Evolutionary conservation across 2,888 invertebrate genomes (phyloP), one percentile per base, ranked within the genome.

Genomic region (Melanostoma scalare): DNA sequence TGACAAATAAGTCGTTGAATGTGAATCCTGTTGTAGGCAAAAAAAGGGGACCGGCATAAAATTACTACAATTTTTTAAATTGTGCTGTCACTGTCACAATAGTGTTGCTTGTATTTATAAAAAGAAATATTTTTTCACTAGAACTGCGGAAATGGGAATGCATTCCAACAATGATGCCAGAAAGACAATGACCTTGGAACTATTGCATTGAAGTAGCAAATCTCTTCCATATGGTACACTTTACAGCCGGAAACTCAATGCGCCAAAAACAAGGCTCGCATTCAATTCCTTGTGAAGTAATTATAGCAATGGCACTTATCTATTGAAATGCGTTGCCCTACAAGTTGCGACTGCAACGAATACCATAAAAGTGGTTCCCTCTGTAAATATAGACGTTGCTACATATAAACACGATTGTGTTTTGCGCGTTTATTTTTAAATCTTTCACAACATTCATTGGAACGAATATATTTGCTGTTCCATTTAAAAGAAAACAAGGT

Each of bases 281-380:
- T 68, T 68, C 36, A 58, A 74, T 65, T 40, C 20, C 38, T 74
- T 52, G 42, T 42, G 10, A 30, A 36, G 5, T 69, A 52, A 60
- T 60, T 53, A 46, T 53, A 69, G 42, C 10, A 50, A 30, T 36
- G 53, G 55, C 20, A 20, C 20, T 20, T 20, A 60, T 55, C 6
- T 8, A 60, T 48, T 33, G 30, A 33, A 33, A 48, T 36, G 9
- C 30, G 20, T 42, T 53, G 3, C 60, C 30, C 9, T 60, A 36
- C 20, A 69, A 36, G 44, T 68, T 74, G 61, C 36, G 46, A 61
- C 6, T 61, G 4, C n/a, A n/a, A 52, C 61, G 31, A 65, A 71
- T 65, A 36, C 80, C 80, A 71, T 81, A 67, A 76, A 81, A 76
- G 76, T 33, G 58, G 36, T 53, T 65, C 5, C 20, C 20, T 55